A percentile compares a stretch with the other conserved stretches of the same genome.
Evolutionary conservation across 2,888 invertebrate species (phyloP).

Genomic region (Tenodera sinensis): DNA sequence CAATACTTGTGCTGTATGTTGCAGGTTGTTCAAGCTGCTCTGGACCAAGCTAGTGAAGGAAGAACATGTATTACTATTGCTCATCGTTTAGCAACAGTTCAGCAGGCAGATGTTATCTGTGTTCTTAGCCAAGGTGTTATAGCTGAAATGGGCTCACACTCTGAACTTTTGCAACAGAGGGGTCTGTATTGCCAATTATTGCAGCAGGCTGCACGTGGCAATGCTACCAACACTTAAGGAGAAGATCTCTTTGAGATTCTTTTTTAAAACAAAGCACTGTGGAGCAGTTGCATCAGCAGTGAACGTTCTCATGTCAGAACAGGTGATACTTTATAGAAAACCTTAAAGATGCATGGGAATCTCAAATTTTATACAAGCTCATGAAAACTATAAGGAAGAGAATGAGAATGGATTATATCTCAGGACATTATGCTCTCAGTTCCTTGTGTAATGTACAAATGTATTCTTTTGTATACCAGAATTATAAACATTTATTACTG

Average conservation of each 20-base stretch:
- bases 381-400: not conserved
- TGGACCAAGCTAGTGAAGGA: conserved; percentile 75
- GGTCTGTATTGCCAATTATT: conserved; percentile 66
- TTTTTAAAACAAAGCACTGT: not conserved
- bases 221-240: not conserved
- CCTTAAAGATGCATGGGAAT: not conserved
- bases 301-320: not conserved
- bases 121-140: conserved; percentile 77
- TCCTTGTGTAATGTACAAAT: too few relatives aligned
- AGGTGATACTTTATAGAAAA: not conserved
- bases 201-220: conserved; percentile 42
- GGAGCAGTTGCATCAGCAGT: not conserved
- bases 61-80: conserved; percentile 85
- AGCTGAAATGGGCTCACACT: conserved; percentile 74
- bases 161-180: conserved; percentile 62
- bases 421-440: too few relatives aligned
- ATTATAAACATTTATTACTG: too few relatives aligned
- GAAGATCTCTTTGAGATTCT: not conserved
- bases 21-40: conserved; percentile 78
- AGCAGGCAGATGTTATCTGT: conserved; percentile 79
- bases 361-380: not conserved
- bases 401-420: too few relatives aligned
- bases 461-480: too few relatives aligned
- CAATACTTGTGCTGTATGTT: not conserved
- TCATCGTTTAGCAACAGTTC: conserved; percentile 78